These are phyloP conservation scores for Danaus chrysippus DNA, from an alignment of 2,888 invertebrate species.

Conservation along the genomic window DNA sequence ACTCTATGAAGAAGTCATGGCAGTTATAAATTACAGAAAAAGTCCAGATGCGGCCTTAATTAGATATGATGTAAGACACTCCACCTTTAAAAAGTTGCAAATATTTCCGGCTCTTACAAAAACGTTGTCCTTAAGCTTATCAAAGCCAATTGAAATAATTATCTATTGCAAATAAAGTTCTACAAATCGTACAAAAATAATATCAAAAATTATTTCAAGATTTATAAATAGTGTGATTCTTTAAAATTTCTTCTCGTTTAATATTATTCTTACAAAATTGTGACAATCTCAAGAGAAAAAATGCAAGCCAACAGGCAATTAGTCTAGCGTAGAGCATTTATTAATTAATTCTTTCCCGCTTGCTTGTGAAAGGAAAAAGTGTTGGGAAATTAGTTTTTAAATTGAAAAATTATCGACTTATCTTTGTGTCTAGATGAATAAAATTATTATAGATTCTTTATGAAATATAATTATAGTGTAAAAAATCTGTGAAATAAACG, in stretches of 20 bases:
- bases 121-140: too few species aligned
- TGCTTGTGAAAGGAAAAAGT: conserved; percentile 4
- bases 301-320: conserved; percentile 14
- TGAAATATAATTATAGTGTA: neutral
- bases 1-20: neutral
- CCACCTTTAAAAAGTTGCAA: neutral
- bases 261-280: conserved; percentile 13
- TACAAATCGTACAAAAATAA: too few species aligned
- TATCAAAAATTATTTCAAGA: neutral
- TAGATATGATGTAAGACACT: neutral
- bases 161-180: too few species aligned
- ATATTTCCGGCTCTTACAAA: neutral
- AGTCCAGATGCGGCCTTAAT: neutral
- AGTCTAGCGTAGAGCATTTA: conserved; percentile 10
- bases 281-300: conserved; percentile 11
- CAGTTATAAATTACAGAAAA: conserved; percentile 5
- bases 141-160: too few species aligned
- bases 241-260: conserved; percentile 5
- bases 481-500: neutral
- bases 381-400: conserved; percentile 3
- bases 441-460: neutral
- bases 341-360: conserved; percentile 5
- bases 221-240: neutral
- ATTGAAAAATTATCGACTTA: conserved; percentile 6
- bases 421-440: neutral